These are phyloP conservation scores for Copsychus sechellarum DNA, from an alignment of 2,113 vertebrate genomes.

Conservation along the genomic window DNA sequence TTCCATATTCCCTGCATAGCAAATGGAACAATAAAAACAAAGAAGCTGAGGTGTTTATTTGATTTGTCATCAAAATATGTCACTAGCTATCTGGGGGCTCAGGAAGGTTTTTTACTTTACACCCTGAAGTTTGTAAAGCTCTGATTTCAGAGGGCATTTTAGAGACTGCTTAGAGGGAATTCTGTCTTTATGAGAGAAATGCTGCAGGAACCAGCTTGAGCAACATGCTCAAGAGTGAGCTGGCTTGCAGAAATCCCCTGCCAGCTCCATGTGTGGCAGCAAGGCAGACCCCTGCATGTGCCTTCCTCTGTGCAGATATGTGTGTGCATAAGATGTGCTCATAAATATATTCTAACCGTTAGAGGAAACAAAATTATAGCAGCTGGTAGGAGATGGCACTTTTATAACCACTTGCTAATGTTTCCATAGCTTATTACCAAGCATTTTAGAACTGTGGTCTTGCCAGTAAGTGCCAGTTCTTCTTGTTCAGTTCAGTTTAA, in stretches of 20 bases:
- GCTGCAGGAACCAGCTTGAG: background rate
- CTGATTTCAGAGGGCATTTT: background rate
- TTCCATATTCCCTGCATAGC: background rate
- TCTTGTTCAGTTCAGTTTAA: constrained; percentile 33
- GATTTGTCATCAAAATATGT: background rate
- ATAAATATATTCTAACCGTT: background rate
- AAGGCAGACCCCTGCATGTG: fast-evolving
- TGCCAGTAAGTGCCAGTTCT: constrained; percentile 35
- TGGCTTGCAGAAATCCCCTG: background rate
- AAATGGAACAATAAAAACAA: background rate
- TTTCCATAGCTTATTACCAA: background rate
- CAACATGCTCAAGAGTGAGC: background rate
- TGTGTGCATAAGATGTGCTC: background rate
- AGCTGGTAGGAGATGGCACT: background rate
- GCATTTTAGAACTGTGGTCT: constrained; percentile 9
- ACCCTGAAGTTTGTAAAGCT: background rate
- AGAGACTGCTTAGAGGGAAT: background rate
- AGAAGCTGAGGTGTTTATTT: background rate
- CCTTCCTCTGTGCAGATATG: background rate
- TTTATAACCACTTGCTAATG: background rate
- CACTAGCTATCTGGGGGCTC: background rate
- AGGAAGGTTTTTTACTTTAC: background rate
- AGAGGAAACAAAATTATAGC: background rate
- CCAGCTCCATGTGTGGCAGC: background rate
- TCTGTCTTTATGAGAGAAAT: background rate